phyloP scores from a whole-genome alignment of 2,113 vertebrate genomes.

The Promerops cafer region DNA sequence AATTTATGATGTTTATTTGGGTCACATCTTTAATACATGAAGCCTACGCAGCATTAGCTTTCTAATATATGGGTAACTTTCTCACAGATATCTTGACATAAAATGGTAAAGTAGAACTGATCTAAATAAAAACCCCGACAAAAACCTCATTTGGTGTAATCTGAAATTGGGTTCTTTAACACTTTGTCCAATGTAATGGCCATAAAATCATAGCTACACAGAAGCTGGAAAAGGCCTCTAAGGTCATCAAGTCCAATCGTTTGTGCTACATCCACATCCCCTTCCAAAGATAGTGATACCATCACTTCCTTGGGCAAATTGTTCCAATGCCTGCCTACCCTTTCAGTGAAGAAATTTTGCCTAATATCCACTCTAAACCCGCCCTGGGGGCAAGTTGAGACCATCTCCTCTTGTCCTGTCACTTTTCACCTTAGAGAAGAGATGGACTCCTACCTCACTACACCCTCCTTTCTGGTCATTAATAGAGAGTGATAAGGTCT shows the following conservation, averaged over 20 bases:
- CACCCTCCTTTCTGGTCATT: neutral
- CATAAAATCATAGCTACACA: neutral
- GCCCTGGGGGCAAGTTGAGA: neutral
- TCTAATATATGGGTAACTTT: neutral
- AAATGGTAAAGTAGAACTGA: neutral
- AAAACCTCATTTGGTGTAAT: rapidly evolving
- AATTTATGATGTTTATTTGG: neutral
- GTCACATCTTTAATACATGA: neutral
- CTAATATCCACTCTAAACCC: neutral
- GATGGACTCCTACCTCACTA: too few species aligned
- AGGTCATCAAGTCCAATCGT: neutral
- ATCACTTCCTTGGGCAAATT: neutral
- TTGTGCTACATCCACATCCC: too few species aligned
- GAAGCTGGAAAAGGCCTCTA: neutral
- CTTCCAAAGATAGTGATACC: neutral
- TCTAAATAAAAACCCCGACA: rapidly evolving
- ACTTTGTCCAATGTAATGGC: neutral
- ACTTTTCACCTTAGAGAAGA: neutral
- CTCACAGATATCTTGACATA: neutral
- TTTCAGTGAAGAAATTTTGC: neutral
- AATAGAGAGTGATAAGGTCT: neutral
- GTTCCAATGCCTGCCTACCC: neutral
- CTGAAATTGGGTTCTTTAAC: neutral
- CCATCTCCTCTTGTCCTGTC: neutral
- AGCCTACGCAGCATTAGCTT: neutral